Percentiles rank a stretch among this genome's conserved stretches.
These are phyloP conservation scores for Sericinus montela DNA, from an alignment of 2,888 invertebrate genomes.

Conservation along the genomic window DNA sequence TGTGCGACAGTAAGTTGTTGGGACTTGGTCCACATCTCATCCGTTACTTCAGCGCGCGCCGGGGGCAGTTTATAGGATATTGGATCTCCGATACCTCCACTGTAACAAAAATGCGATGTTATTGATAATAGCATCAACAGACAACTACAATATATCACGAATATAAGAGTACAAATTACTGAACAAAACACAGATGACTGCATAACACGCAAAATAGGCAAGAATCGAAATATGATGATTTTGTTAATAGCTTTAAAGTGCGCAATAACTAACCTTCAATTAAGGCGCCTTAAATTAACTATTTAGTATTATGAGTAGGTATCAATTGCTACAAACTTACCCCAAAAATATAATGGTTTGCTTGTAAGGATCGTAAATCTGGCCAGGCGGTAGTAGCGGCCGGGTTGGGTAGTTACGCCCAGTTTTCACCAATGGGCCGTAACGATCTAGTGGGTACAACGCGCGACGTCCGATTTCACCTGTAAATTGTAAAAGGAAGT, in stretches of 20 bases:
- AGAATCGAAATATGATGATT: too few relatives aligned
- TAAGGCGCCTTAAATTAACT: too few relatives aligned
- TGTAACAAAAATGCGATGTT: too few relatives aligned
- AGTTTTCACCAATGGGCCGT: conserved; percentile 58
- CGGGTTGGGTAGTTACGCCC: conserved; percentile 52
- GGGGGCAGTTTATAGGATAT: conserved; percentile 67
- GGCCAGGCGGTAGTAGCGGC: conserved; percentile 55
- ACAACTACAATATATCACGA: too few relatives aligned
- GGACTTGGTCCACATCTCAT: conserved; percentile 61
- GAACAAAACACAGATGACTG: too few relatives aligned
- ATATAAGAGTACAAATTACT: too few relatives aligned
- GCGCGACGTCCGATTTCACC: conserved; percentile 62
- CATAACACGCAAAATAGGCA: too few relatives aligned
- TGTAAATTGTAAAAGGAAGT: conserved; percentile 24
- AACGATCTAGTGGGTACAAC: conserved; percentile 55
- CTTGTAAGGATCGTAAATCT: conserved; percentile 68
- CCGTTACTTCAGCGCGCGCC: conserved; percentile 52
- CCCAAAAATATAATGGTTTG: conserved; percentile 68
- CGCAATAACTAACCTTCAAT: too few relatives aligned
- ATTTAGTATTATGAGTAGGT: too few relatives aligned
- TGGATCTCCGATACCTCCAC: conserved; percentile 63
- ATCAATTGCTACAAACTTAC: conserved; percentile 28
- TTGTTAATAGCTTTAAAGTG: too few relatives aligned
- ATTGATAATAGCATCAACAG: too few relatives aligned
- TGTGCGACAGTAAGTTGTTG: conserved; percentile 46